Conservation (phyloP, 2,113 vertebrate genomes). For the Hassar affinis region DNA sequence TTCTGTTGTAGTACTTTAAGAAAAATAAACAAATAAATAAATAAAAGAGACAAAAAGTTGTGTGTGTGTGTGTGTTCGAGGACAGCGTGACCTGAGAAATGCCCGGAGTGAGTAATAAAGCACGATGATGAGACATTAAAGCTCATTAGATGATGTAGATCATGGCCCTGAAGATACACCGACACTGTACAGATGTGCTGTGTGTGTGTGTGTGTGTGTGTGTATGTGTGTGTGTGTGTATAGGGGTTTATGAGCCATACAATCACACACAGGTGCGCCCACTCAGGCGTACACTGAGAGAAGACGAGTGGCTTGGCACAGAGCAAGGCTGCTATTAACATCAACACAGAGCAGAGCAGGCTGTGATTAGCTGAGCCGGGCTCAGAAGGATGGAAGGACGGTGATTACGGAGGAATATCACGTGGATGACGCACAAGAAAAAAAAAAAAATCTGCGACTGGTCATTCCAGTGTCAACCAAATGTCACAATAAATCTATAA, state of each 20-base stretch:
- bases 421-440: not conserved
- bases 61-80: not conserved
- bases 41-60: too few relatives aligned
- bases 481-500: not conserved
- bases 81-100: not conserved
- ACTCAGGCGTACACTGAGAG: not conserved
- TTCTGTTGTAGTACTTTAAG: too few relatives aligned
- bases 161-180: conserved; percentile 25
- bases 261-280: conserved; percentile 24
- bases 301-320: conserved; percentile 1
- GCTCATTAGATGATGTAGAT: conserved; percentile 27
- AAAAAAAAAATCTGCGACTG: not conserved
- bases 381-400: not conserved
- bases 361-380: not conserved
- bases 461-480: not conserved
- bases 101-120: conserved; percentile 7
- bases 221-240: not conserved
- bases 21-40: too few relatives aligned
- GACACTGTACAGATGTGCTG: not conserved
- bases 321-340: conserved; percentile 24
- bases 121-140: not conserved
- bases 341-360: not conserved
- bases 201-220: not conserved
- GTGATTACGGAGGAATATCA: not conserved
- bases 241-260: not conserved